These are phyloP conservation scores for Drosophila nigrodunni DNA, from an alignment of 1,140 invertebrate species.

Conservation along the genomic window DNA sequence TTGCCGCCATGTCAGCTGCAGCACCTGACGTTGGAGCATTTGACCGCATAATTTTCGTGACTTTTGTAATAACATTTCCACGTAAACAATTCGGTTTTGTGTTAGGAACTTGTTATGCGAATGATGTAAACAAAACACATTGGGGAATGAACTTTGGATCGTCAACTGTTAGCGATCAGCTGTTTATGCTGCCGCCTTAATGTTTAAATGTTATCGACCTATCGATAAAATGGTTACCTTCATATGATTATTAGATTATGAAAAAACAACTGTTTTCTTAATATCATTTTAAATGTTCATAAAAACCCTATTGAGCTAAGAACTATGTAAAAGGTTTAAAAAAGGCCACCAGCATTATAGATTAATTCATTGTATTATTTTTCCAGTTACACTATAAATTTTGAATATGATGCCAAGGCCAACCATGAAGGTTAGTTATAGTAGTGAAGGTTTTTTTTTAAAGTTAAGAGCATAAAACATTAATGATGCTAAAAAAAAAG, in stretches of 20 bases:
- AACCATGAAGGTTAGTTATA: too few species aligned
- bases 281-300: neutral
- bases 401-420: too few species aligned
- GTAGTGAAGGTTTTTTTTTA: too few species aligned
- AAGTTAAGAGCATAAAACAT: too few species aligned
- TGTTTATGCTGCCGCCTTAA: constrained; percentile 6
- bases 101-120: neutral
- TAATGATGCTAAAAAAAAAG: too few species aligned
- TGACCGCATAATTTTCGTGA: neutral
- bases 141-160: constrained; percentile 32
- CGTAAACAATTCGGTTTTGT: neutral
- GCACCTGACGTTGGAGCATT: neutral
- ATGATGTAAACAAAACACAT: constrained; percentile 44
- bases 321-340: neutral
- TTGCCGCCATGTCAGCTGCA: neutral
- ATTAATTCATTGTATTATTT: neutral
- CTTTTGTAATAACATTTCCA: constrained; percentile 16
- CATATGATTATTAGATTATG: neutral
- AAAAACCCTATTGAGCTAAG: neutral
- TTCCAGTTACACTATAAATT: neutral
- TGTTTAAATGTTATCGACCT: neutral
- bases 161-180: constrained; percentile 21
- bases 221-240: neutral
- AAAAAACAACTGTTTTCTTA: neutral
- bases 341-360: neutral